Base-by-base conservation (phyloP, 1,140 invertebrate species). In the Meteorus sp. region DNA sequence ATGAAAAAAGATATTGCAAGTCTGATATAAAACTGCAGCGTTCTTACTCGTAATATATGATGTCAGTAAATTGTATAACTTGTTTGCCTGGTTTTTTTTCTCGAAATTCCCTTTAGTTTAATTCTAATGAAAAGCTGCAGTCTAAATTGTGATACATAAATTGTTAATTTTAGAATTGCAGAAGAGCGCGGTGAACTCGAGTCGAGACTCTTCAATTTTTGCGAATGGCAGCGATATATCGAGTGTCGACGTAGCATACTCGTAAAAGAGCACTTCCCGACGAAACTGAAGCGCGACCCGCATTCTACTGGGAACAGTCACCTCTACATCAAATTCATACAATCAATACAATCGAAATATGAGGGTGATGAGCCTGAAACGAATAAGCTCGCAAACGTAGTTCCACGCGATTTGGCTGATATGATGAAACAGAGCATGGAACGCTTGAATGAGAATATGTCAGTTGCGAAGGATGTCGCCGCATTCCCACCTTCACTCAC, bases 211-310 rank as follows among this genome's bases (percentile, higher is more conserved):
- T 89, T 89, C 65, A 82, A 82, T 50, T 85, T 84, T 65, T 70
- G 75, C 8, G 81, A 87, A 22, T 89, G 87, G 87, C 81, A 86
- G 59, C 63, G 81, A 33, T 86, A 82, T 63, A 82, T 88, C 1
- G 82, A 85, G 60, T 82, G 85, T 66, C 79, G 88, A 4, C 81
- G 82, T 50, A 59, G 70, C 2, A 69, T 86, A 33, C 60, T 88
- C 1, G 61, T 71, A 0, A 73, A 78, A 27, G 67, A 78, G 53
- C 85, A 86, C 68, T 82, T 81, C 62, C 83, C 82, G 15, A 84
- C 85, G 8, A 80, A 73, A 59, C 63, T 75, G 1, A 73, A 71
- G 52, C 71, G 72, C 7, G 59, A 70, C 48, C 64, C 68, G 3
- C 64, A 74, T 2, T 31, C 62, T 13, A 31, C 59, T 3, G 65